A percentile compares a stretch with the other conserved stretches of the same genome.
Conservation (phyloP, 1,140 invertebrate species). For the Drosophila ananassae region DNA sequence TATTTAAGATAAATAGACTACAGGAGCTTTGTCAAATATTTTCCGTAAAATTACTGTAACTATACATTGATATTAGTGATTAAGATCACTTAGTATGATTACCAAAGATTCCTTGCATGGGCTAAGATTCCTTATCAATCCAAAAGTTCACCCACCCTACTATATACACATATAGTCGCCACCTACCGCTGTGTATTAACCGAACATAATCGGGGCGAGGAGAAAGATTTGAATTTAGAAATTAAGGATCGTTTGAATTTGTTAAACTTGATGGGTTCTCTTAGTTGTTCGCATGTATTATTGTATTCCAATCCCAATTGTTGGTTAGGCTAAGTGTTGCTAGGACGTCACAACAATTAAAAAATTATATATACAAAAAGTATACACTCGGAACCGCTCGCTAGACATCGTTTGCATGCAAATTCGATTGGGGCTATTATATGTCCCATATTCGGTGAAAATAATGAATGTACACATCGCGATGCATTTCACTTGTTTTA, state of each 20-base stretch:
- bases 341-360: conserved; percentile 38
- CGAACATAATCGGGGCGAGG: conserved; percentile 13
- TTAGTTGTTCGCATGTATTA: conserved; percentile 42
- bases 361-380: conserved; percentile 19
- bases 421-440: not conserved
- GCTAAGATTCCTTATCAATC: not conserved
- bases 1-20: not conserved
- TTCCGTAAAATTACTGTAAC: not conserved
- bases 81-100: not conserved
- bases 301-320: conserved; percentile 44
- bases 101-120: conserved; percentile 4
- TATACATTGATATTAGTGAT: not conserved
- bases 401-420: conserved; percentile 21
- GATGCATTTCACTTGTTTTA: conserved; percentile 48
- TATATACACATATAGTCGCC: conserved; percentile 32
- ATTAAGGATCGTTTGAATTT: conserved; percentile 43
- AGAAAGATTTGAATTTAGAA: conserved; percentile 23
- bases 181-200: conserved; percentile 47
- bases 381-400: conserved; percentile 43
- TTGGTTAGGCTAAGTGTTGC: conserved; percentile 47
- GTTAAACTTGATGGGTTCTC: conserved; percentile 43
- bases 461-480: conserved; percentile 20
- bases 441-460: conserved; percentile 12
- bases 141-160: conserved; percentile 6
- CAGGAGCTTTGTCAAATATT: not conserved